Base-by-base conservation (phyloP, 2,888 invertebrate species). In the Orchestes rusci region DNA sequence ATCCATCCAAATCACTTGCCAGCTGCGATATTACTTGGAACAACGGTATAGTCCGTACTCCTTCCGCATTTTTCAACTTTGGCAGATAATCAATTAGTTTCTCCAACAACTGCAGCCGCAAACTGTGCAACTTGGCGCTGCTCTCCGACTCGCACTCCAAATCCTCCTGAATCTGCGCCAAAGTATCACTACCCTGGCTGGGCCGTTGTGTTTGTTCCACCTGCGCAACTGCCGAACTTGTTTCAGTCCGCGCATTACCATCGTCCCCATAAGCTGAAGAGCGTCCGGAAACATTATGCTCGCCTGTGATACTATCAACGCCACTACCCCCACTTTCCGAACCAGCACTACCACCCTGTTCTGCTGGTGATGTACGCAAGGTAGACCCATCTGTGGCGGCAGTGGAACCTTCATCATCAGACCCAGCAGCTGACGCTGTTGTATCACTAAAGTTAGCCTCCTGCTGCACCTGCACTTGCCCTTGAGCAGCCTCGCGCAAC, bases 371-470 rank as follows among this genome's bases (percentile, higher is more conserved):
- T 2, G 86, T 86, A 43, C 92, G 80, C 49, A 94, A 73, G 0
- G 93, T 93, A 36, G 91, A 92, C 43, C 93, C 93, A 67, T 94
- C 94, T 0, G 92, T 94, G 1, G 93, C 93, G 5, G 92, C 94
- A 23, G 92, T 94, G 53, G 92, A 93, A 23, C 62, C 51, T 67
- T 95, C 95, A 66, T 92, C 92, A 64, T 95, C 95, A 7, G 92
- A 92, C 3, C 90, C 92, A 39, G 90, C 87, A 2, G 90, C 87
- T 12, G 92, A 88, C 13, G 87, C 86, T 2, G 86, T 84, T 15
- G 85, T 83, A 54, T 89, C 89, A 37, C 86, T 85, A 61, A 82
- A 82, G 59, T 82, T 80, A 2, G 80, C 79, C 60, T 78, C 76
- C 51, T 68, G 67, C 15, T 56, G 59, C 2, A 52, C 43, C 39